Conservation (phyloP, 2,888 invertebrate species). For the Antheraea assamensis region DNA sequence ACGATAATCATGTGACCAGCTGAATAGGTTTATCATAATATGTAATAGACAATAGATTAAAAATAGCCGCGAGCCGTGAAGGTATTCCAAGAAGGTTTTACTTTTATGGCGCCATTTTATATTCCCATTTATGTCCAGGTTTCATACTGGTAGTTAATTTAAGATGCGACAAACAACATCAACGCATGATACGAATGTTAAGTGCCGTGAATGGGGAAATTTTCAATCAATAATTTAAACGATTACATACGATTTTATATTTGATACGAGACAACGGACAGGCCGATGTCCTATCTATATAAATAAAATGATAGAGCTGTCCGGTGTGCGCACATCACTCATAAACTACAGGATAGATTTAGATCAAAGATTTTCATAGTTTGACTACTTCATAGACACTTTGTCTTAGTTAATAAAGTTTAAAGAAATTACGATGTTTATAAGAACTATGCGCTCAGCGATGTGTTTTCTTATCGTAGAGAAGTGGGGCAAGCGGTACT, state of each 20-base stretch:
- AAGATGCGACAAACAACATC: conserved; percentile 44
- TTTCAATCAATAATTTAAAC: conserved; percentile 31
- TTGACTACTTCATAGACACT: too few species aligned
- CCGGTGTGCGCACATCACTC: too few species aligned
- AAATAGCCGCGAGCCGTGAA: conserved; percentile 32
- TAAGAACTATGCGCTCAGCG: too few species aligned
- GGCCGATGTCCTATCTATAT: neutral
- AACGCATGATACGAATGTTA: conserved; percentile 49
- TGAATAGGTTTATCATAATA: conserved; percentile 11
- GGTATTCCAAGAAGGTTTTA: conserved; percentile 42
- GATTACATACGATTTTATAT: conserved; percentile 21
- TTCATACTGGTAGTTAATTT: conserved; percentile 48
- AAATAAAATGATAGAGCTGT: neutral
- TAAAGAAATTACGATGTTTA: too few species aligned
- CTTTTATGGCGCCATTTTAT: conserved; percentile 52
- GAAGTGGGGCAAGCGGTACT: too few species aligned
- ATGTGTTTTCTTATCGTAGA: too few species aligned
- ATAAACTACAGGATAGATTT: too few species aligned
- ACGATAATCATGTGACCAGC: conserved; percentile 4
- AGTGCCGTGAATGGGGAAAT: conserved; percentile 44
- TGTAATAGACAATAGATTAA: conserved; percentile 19
- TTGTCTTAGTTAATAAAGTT: too few species aligned
- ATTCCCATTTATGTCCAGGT: conserved; percentile 46
- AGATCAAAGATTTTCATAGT: too few species aligned
- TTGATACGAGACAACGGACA: neutral